A percentile compares a stretch with the other conserved stretches of the same genome.
Evolutionary conservation across 2,888 invertebrate species (phyloP).

Genomic region (Drosophila helvetica): DNA sequence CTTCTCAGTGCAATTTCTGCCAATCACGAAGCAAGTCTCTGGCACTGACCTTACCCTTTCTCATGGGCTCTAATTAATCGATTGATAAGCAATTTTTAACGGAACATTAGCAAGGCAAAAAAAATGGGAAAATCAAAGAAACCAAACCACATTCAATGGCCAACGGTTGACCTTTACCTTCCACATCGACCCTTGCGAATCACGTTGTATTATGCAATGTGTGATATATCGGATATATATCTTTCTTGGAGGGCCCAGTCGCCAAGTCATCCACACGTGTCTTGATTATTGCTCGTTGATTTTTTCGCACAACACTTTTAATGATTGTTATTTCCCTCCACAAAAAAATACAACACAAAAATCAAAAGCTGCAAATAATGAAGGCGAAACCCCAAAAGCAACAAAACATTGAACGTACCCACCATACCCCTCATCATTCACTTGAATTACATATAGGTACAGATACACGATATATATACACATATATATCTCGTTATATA

Average conservation of each 20-base stretch:
- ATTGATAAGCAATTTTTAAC: constrained; percentile 39
- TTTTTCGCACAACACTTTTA: constrained; percentile 39
- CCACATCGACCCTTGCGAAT: neutral
- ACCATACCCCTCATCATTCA: neutral
- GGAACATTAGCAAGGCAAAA: constrained; percentile 39
- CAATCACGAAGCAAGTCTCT: too few relatives aligned
- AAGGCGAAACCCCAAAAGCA: constrained; percentile 44
- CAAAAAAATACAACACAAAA: constrained; percentile 20
- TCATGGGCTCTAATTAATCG: constrained; percentile 9
- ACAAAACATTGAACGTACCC: constrained; percentile 2
- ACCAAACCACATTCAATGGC: neutral
- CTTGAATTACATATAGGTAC: neutral
- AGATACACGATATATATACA: constrained; percentile 3
- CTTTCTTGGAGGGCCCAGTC: neutral
- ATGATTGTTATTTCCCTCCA: constrained; percentile 25
- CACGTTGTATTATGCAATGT: constrained; percentile 31
- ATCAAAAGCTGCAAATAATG: constrained; percentile 54
- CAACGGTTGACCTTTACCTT: constrained; percentile 33
- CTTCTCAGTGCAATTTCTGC: too few relatives aligned
- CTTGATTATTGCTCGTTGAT: constrained; percentile 52
- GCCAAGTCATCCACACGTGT: constrained; percentile 46
- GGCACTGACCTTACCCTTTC: constrained; percentile 28
- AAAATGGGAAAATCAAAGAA: constrained; percentile 4
- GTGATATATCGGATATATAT: constrained; percentile 43
- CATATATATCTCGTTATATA: constrained; percentile 3